Evolutionary conservation across 53 echinoderm and acorn worm species (phyloP).

Genomic region (Antedon mediterranea): DNA sequence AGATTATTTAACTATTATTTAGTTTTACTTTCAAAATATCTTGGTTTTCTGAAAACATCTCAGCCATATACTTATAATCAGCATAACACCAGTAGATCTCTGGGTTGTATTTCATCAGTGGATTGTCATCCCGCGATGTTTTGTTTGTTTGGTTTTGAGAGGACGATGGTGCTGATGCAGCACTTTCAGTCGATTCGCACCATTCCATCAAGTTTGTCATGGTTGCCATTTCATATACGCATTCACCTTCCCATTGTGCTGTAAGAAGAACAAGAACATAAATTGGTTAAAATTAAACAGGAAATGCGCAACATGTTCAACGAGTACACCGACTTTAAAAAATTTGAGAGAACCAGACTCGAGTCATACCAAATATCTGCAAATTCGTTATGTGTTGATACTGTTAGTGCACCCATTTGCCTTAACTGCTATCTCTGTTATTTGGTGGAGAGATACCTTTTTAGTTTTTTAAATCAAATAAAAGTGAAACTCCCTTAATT

Average conservation of each 20-base stretch:
- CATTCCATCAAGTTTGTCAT: slow-evolving; percentile 55
- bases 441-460: no score
- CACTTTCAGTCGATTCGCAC: slow-evolving; percentile 13
- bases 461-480: no score
- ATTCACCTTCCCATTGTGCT: slow-evolving; percentile 57
- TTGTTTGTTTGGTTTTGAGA: not conserved
- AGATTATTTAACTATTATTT: not conserved
- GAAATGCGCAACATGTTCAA: no score
- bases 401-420: no score
- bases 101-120: slow-evolving; percentile 34
- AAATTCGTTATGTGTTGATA: no score
- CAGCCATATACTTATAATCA: slow-evolving; percentile 79
- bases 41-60: slow-evolving; percentile 46
- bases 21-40: slow-evolving; percentile 42
- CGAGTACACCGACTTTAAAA: no score
- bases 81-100: slow-evolving; percentile 75
- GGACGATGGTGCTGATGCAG: not conserved
- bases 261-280: not conserved
- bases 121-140: slow-evolving; percentile 10
- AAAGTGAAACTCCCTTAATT: no score
- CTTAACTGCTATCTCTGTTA: no score
- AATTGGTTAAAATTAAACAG: not conserved
- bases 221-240: slow-evolving; percentile 47
- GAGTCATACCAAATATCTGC: no score
- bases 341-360: no score